Percentiles rank a stretch among this genome's conserved stretches.
Evolutionary conservation across 2,888 invertebrate species (phyloP).

Genomic region (Mechanitis messenoides): DNA sequence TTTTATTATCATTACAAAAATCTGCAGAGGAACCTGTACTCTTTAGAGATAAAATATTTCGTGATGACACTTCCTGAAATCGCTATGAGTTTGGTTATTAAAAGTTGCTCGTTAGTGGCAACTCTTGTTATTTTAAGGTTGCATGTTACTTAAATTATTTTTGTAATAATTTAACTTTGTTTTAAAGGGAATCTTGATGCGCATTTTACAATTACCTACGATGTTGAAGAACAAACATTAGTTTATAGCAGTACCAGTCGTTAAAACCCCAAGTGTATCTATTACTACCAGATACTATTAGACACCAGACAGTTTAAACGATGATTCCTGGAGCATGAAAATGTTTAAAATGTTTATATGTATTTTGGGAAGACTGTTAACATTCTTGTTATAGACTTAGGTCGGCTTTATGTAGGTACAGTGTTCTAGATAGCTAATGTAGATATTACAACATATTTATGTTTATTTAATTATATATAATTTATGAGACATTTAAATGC

Average conservation of each 20-base stretch:
- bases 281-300: background rate
- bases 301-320: background rate
- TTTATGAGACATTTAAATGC: no score
- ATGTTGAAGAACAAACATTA: background rate
- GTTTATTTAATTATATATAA: no score
- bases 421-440: no score
- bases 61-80: background rate
- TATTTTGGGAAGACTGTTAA: background rate
- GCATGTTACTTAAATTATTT: background rate
- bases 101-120: conserved; percentile 47
- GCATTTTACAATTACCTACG: no score
- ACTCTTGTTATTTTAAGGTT: conserved; percentile 32
- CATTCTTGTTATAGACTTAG: no score
- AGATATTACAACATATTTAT: no score
- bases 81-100: conserved; percentile 61
- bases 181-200: no score
- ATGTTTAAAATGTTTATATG: background rate
- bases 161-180: no score
- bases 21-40: background rate
- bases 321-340: background rate
- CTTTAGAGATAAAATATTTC: background rate
- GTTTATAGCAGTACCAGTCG: background rate
- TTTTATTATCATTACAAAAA: conserved; percentile 2
- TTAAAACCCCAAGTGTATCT: background rate
- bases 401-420: no score